Base-by-base conservation (phyloP, 2,888 invertebrate genomes). In the Campaea margaritaria region DNA sequence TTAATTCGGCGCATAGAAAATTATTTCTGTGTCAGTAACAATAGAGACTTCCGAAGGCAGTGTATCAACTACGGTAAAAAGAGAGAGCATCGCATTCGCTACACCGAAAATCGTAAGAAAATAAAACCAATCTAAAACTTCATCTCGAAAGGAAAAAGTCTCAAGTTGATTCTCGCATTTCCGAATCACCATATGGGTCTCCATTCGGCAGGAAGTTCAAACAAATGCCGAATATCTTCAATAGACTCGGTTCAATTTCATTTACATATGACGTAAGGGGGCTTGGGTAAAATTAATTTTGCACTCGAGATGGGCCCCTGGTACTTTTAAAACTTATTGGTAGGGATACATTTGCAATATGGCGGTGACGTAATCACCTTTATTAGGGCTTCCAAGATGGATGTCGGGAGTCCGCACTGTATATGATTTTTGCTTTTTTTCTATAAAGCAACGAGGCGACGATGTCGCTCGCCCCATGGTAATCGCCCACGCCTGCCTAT, bases 231-330 rank as follows among this genome's bases (percentile, higher is more conserved):
- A 58, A 58, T 48, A 55, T 45, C 55, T 52, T 14, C 75, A 72
- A 75, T 76, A 75, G 62, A 74, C 73, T 68, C 67, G 69, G 74
- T 76, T 79, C 82, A 81, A 84, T 83, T 81, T 81, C 80, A 85
- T 85, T 85, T 84, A 79, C 84, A 83, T 84, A 83, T 74, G 83
- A 78, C 78, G 81, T 79, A 74, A 31, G 73, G 70, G 72, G 75
- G 79, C 65, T 72, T 64, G 75, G 72, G 70, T 76, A 80, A 83
- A 31, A 84, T 85, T 84, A 83, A 83, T 83, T 84, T 84, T 75
- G 75, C 76, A 75, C 75, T 70, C 68, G 73, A 70, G 73, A 73
- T 54, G 56, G 62, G 70, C 67, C 69, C 72, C 65, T 70, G 71
- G 74, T 75, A 76, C 77, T 78, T 77, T 76, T 73, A 70, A 73